These are phyloP conservation scores for Norana najaformis DNA, from an alignment of 2,888 invertebrate genomes.

Conservation along the genomic window DNA sequence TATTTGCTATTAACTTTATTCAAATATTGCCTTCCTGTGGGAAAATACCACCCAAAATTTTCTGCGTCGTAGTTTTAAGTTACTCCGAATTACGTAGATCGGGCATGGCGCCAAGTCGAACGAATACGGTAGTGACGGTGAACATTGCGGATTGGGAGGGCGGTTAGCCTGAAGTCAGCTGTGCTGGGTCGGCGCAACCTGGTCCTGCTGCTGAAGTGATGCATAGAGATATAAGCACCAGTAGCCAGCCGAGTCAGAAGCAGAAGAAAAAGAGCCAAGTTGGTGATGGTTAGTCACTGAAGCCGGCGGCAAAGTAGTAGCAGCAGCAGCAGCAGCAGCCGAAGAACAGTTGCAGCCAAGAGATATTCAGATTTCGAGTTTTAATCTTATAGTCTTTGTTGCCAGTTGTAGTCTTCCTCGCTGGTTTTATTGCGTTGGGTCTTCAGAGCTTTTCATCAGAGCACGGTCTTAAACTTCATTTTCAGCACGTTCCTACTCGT, in stretches of 20 bases:
- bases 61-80: constrained; percentile 9
- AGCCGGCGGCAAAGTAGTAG: neutral
- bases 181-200: neutral
- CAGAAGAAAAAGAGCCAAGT: neutral
- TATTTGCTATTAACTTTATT: neutral
- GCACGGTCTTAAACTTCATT: no score
- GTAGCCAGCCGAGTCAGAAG: neutral
- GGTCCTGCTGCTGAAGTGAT: neutral
- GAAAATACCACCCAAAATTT: neutral
- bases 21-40: neutral
- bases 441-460: neutral
- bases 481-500: neutral
- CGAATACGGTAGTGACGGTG: neutral
- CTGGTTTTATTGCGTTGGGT: neutral
- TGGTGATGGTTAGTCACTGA: constrained; percentile 3
- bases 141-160: neutral
- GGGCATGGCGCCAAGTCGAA: neutral
- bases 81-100: neutral
- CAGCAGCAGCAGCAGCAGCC: neutral
- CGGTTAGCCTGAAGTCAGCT: neutral
- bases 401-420: neutral
- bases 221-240: neutral
- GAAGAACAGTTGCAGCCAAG: neutral
- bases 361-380: neutral
- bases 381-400: neutral